Percentiles rank a stretch among this genome's conserved stretches.
Evolutionary conservation across 2,797 vertebrate species (phyloP).

Genomic region (Enteromius mattozi): DNA sequence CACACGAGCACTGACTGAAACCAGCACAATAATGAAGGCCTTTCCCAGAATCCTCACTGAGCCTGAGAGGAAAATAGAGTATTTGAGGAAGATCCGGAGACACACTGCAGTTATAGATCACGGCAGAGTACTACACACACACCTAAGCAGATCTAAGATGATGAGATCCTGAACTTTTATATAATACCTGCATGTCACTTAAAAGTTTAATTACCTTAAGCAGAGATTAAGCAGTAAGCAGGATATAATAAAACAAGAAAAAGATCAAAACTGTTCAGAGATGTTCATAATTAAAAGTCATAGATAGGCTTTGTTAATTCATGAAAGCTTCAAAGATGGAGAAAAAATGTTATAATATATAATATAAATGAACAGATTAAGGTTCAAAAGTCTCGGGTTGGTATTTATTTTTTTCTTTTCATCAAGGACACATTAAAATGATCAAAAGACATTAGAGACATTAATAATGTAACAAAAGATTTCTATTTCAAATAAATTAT

Average conservation of each 20-base stretch:
- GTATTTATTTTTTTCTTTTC: neutral
- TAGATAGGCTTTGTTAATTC: neutral
- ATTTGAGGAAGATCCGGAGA: neutral
- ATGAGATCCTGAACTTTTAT: neutral
- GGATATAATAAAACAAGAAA: neutral
- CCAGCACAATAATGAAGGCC: slow-evolving; percentile 6
- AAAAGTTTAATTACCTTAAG: neutral
- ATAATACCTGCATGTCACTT: neutral
- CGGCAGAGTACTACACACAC: neutral
- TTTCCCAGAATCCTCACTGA: neutral
- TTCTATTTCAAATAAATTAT: no score
- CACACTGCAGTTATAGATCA: neutral
- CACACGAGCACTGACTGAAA: neutral
- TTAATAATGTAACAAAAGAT: neutral
- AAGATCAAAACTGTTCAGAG: neutral
- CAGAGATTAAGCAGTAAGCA: neutral
- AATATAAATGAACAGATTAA: neutral
- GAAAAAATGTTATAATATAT: neutral
- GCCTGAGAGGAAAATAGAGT: neutral
- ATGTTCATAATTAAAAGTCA: neutral
- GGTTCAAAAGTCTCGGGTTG: neutral
- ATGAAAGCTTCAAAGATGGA: neutral
- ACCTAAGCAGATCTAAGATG: neutral
- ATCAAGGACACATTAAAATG: neutral
- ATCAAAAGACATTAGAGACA: neutral